Evolutionary conservation across 2,888 invertebrate genomes (phyloP).

Genomic region (Cataglyphis rosenhaueri): DNA sequence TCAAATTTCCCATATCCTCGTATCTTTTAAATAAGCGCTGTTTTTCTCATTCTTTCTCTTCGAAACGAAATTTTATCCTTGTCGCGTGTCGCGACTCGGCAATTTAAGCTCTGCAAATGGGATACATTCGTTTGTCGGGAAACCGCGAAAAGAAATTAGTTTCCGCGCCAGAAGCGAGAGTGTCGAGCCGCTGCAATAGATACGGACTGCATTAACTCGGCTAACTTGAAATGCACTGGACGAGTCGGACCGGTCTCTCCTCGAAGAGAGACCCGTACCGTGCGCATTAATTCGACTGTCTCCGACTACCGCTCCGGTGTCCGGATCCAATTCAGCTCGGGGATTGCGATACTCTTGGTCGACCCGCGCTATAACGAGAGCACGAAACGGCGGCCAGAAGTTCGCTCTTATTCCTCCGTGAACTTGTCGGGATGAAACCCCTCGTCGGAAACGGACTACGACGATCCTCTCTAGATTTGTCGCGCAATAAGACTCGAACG

Average conservation of each 20-base stretch:
- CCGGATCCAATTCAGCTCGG: neutral
- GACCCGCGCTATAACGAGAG: conserved; percentile 13
- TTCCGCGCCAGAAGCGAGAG: conserved; percentile 11
- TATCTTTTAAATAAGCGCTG: neutral
- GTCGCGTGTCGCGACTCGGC: conserved; percentile 1
- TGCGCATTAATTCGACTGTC: conserved; percentile 36
- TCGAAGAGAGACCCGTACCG: neutral
- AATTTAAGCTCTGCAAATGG: conserved; percentile 13
- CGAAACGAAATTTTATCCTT: conserved; percentile 19
- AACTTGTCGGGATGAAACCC: conserved; percentile 11
- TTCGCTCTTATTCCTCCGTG: conserved; percentile 32
- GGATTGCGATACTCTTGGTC: conserved; percentile 24
- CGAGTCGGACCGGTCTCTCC: neutral
- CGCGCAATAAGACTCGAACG: conserved; percentile 6
- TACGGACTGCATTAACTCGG: conserved; percentile 24
- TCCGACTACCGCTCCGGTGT: conserved; percentile 7
- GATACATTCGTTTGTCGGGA: neutral
- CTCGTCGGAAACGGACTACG: conserved; percentile 5
- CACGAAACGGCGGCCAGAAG: conserved; percentile 21
- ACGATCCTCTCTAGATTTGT: conserved; percentile 26
- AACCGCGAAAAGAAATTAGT: conserved; percentile 48
- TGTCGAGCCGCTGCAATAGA: neutral
- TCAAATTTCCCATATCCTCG: neutral
- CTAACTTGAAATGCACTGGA: neutral
- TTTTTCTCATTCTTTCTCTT: neutral